Evolutionary conservation across 1,140 invertebrate genomes (phyloP).

Genomic region (Eumeta japonica): DNA sequence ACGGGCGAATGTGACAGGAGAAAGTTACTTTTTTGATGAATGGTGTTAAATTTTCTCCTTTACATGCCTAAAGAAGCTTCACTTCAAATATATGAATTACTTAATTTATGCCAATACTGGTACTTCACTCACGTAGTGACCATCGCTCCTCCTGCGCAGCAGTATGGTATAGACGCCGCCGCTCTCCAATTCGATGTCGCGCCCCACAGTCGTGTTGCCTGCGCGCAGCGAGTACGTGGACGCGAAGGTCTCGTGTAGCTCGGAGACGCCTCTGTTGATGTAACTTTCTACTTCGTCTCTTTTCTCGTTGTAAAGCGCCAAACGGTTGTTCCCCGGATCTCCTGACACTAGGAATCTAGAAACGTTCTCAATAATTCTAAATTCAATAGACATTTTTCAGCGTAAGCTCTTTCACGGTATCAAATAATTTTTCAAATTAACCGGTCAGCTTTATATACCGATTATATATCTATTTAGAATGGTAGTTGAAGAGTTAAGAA

Average conservation of each 20-base stretch:
- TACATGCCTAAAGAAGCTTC: no score
- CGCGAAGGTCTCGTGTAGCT: constrained; percentile 37
- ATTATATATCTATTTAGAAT: no score
- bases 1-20: no score
- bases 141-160: constrained; percentile 26
- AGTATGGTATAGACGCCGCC: constrained; percentile 63
- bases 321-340: constrained; percentile 23
- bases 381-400: no score
- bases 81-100: no score
- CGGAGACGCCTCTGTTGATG: constrained; percentile 22
- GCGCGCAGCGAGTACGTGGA: constrained; percentile 39
- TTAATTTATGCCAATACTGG: background rate
- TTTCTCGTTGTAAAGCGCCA: constrained; percentile 28
- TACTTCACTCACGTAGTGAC: constrained; percentile 19
- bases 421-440: no score
- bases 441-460: no score
- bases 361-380: no score
- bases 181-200: constrained; percentile 37
- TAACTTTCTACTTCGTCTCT: constrained; percentile 25
- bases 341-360: constrained; percentile 27
- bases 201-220: constrained; percentile 20
- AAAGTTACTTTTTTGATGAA: no score
- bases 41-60: no score
- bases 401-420: no score
- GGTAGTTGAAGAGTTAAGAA: no score